Percentiles rank a stretch among this genome's conserved stretches.
Conservation (phyloP, 2,113 vertebrate species). For the Bos taurus region ARS-UCD2.0 NC_037335.1:78103501-78104000, state of each 20-base stretch:
- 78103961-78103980: slow-evolving; percentile 37
- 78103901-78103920: not conserved
- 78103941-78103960: not conserved
- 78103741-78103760: not conserved
- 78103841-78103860: not conserved
- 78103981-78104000: not conserved
- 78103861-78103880: not conserved
- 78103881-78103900: not conserved
- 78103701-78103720: not conserved
- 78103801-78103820: not conserved
- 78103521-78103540: slow-evolving; percentile 32
- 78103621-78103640: not conserved
- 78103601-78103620: not conserved
- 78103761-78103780: not conserved
- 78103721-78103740: not conserved
- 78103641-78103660: not conserved
- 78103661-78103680: not conserved
- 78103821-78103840: not conserved
- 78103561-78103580: slow-evolving; percentile 25
- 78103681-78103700: not conserved
- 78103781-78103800: not conserved
- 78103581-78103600: not conserved
- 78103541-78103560: slow-evolving; percentile 34
- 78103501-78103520: not conserved
- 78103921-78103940: not conserved